Percentiles rank a stretch among this genome's conserved stretches.
phyloP scores from a whole-genome alignment of 2,113 vertebrate genomes.

The Jaculus jaculus region DNA sequence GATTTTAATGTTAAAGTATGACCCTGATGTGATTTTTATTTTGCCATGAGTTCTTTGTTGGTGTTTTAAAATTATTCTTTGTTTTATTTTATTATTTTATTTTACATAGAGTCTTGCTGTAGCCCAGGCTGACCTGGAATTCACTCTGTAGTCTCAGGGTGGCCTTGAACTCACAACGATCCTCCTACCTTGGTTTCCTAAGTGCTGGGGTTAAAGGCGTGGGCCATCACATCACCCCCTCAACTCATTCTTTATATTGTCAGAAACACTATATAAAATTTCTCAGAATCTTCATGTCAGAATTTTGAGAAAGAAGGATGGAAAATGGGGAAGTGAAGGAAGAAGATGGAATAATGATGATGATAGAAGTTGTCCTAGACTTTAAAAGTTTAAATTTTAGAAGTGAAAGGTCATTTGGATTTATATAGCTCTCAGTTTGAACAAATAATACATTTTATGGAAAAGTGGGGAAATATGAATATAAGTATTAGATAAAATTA shows the following conservation, averaged over 20 bases:
- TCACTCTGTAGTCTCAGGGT: too few species aligned
- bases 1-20: conserved; percentile 29
- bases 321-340: not conserved
- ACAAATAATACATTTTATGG: conserved; percentile 17
- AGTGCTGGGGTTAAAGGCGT: too few species aligned
- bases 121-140: too few species aligned
- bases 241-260: conserved; percentile 7
- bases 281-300: not conserved
- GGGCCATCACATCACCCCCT: too few species aligned
- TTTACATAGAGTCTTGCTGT: too few species aligned
- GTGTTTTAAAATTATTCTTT: not conserved
- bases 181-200: too few species aligned
- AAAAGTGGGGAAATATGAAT: not conserved
- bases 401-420: conserved; percentile 6
- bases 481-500: conserved; percentile 26
- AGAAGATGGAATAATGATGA: not conserved
- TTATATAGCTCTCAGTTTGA: not conserved
- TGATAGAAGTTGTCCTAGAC: not conserved
- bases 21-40: not conserved
- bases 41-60: not conserved
- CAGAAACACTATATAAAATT: not conserved
- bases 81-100: too few species aligned
- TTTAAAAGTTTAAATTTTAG: conserved; percentile 29
- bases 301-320: not conserved
- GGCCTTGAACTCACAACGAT: too few species aligned